Conservation (phyloP, 1,140 invertebrate genomes). For the Halyomorpha halys region DNA sequence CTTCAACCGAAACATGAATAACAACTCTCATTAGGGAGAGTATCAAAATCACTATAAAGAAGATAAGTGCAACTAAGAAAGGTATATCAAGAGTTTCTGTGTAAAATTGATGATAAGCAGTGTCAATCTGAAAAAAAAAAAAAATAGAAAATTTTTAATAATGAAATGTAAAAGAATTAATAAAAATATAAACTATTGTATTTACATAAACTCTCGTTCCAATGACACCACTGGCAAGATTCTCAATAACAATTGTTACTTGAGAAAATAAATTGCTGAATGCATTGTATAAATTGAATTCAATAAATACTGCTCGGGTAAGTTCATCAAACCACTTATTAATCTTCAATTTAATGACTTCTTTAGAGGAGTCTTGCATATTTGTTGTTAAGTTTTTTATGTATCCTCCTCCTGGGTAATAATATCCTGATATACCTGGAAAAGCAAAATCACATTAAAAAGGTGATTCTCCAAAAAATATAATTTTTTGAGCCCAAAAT, state of each 20-base stretch:
- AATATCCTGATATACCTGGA: neutral
- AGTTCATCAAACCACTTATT: neutral
- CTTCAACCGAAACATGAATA: no score
- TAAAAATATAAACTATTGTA: no score
- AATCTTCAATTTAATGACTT: neutral
- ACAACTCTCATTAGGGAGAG: no score
- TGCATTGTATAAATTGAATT: constrained; percentile 6
- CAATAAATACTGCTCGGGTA: neutral
- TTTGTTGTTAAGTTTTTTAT: neutral
- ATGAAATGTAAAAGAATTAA: no score
- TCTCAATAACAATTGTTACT: neutral
- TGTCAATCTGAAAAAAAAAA: no score
- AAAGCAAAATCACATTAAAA: neutral
- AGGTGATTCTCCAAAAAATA: no score
- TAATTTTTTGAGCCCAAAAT: no score
- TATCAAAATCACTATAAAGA: no score
- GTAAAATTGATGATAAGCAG: no score
- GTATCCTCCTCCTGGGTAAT: neutral
- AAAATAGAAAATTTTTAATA: no score
- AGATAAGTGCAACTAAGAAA: no score
- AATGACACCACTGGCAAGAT: neutral
- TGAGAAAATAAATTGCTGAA: neutral
- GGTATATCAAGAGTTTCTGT: no score
- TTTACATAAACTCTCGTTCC: neutral
- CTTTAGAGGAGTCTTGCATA: neutral